Evolutionary conservation across 2,888 invertebrate species (phyloP), one percentile per base, ranked within the genome.

Genomic region (Flexamia atlantica): DNA sequence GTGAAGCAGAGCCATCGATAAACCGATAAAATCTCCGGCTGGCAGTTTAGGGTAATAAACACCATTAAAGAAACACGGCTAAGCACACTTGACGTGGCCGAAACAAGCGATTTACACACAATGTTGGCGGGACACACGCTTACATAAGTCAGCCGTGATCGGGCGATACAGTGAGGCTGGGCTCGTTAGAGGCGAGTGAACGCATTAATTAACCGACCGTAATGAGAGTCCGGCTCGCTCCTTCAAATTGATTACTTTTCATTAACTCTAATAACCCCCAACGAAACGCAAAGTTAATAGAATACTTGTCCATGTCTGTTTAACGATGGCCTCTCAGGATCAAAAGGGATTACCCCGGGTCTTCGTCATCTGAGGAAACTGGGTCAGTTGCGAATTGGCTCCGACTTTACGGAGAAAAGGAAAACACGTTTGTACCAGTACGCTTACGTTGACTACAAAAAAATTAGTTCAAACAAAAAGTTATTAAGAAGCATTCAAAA

Each of bases 51-150:
- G 74, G 74, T n/a, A 76, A 76, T 76, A 76, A 76, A 76, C 74
- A 76, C 74, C 74, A 76, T 76, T 76, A 76, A 50, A 72, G 40
- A 70, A 70, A 72, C 72, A 72, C 40, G 10, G 7, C 32, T 72
- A 72, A 72, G 42, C 72, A 40, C 72, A 36, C 9, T 72, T 40
- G 32, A 76, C 74, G 74, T 50, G 74, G 74, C 74, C 74, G 17
- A 76, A 76, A 76, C 74, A 50, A 25, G 74, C 74, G 46, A 76
- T 76, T 76, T 76, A 76, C 74, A 76, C 74, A 76, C 74, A 76
- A 76, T 76, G 74, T 76, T 32, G 57, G 57, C 57, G 23, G 50
- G n/a, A 9, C 64, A 14, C 10, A 64, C 64, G 28, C 23, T 76
- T 76, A 50, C 74, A 76, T 76, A 76, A 76, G 40, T 76, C 74